A percentile compares a stretch with the other conserved stretches of the same genome.
Evolutionary conservation across 1,140 invertebrate genomes (phyloP).

Genomic region (Papilio machaon): DNA sequence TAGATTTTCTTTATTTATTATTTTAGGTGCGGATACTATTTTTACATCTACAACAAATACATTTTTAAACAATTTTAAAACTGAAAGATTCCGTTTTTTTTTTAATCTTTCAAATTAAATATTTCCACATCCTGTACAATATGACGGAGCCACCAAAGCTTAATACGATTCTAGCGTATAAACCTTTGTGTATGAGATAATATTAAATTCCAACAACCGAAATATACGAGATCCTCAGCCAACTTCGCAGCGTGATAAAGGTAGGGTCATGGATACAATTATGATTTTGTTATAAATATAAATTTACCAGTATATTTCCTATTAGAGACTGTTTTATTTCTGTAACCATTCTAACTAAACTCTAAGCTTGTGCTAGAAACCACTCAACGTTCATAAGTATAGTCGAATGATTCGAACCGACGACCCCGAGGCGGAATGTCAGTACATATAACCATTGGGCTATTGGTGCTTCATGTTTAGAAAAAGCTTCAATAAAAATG

Average conservation of each 20-base stretch:
- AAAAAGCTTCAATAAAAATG: too few species aligned
- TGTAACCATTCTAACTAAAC: too few species aligned
- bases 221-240: conserved; percentile 47
- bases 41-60: too few species aligned
- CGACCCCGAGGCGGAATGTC: too few species aligned
- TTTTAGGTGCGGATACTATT: too few species aligned
- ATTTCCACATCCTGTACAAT: conserved; percentile 56
- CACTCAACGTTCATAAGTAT: too few species aligned
- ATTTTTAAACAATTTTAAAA: background rate
- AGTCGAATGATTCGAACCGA: too few species aligned
- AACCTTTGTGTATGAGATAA: conserved; percentile 72
- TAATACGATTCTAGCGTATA: conserved; percentile 65
- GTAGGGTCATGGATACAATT: background rate
- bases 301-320: background rate
- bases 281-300: background rate
- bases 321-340: too few species aligned
- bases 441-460: too few species aligned
- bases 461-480: too few species aligned
- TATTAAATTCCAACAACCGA: conserved; percentile 76
- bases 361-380: too few species aligned
- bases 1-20: too few species aligned
- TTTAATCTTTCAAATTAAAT: conserved; percentile 32
- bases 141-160: conserved; percentile 56
- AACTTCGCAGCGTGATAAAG: conserved; percentile 8
- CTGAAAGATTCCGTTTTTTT: conserved; percentile 25